Base-by-base conservation (phyloP, 2,113 vertebrate genomes). In the Jacana jacana region DNA sequence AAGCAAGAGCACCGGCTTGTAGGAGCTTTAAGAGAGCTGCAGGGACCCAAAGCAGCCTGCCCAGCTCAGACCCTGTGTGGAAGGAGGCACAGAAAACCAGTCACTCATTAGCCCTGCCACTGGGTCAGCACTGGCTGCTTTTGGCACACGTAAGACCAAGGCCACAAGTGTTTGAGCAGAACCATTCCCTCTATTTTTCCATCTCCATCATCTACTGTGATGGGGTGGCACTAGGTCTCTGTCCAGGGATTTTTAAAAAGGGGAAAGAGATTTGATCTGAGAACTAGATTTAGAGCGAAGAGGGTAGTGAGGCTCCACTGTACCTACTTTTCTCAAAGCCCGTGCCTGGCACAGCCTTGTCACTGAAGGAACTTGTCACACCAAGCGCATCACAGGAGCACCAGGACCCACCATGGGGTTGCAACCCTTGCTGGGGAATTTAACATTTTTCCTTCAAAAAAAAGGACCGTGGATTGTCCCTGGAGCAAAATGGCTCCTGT, bases 1-100 rank as follows among this genome's bases (percentile, higher is more conserved):
- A 8, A 35, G 52, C 35, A 19, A 55, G 46, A 37, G 17, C 28
- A 9, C 2, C 1, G 4, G 12, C 33, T 57, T 0, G 0, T 4
- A 58, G 61, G 3, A 46, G 22, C 8, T 54, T 9, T 44, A 16
- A 1, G 4, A 9, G 39, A 33, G 44, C 44, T 15, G 44, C 35
- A 60, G 27, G 42, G 6, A 17, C 51, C 11, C 55, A 5, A 13
- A 13, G 49, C 60, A 65, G 57, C 40, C 84, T 20, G 63, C 9
- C 28, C 33, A 33, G 58, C 35, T 73, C 51, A 23, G 39, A 16
- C 17, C 25, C 52, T 8, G 46, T 6, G 12, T 37, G 60, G 33
- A 54, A 19, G 7, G 25, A 18, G 51, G 55, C 71, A 27, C 27
- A 87, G 65, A 37, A 71, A 37, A 30, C 5, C 27, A 6, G 28